Evolutionary conservation across 2,797 vertebrate species (phyloP).

Genomic region (Myotis planiceps): DNA sequence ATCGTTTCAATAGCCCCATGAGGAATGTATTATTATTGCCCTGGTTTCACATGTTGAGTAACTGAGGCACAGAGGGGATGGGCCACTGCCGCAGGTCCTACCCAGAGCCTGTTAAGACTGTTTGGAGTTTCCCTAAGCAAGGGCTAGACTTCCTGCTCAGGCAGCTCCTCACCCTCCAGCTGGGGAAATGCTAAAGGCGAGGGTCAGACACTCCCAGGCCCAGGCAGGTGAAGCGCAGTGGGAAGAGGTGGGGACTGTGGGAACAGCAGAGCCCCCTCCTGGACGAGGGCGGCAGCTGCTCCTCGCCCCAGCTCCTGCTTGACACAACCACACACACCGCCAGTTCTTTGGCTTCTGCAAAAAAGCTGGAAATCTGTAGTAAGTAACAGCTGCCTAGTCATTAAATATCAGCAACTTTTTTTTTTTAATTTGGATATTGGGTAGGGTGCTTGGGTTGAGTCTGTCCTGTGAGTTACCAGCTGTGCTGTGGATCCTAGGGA

Average conservation of each 20-base stretch:
- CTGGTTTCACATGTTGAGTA: neutral
- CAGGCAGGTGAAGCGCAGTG: neutral
- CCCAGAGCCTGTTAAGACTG: neutral
- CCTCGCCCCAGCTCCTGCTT: fast-evolving
- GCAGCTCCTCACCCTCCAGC: neutral
- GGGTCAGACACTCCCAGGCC: neutral
- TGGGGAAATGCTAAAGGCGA: neutral
- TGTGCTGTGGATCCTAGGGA: neutral
- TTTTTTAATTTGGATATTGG: neutral
- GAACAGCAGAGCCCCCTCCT: neutral
- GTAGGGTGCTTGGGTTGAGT: neutral
- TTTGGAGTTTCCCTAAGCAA: neutral
- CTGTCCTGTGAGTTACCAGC: neutral
- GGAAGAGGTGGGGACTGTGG: neutral
- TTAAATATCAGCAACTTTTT: neutral
- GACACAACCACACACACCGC: neutral
- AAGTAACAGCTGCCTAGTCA: neutral
- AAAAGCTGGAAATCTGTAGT: neutral
- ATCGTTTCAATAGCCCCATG: neutral
- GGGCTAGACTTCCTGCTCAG: neutral
- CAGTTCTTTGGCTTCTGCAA: neutral
- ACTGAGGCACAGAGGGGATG: neutral
- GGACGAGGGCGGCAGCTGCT: no score
- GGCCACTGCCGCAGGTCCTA: neutral
- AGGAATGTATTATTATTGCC: neutral